Evolutionary conservation across 2,113 vertebrate genomes (phyloP).

Genomic region (Antechinus stuartii): DNA sequence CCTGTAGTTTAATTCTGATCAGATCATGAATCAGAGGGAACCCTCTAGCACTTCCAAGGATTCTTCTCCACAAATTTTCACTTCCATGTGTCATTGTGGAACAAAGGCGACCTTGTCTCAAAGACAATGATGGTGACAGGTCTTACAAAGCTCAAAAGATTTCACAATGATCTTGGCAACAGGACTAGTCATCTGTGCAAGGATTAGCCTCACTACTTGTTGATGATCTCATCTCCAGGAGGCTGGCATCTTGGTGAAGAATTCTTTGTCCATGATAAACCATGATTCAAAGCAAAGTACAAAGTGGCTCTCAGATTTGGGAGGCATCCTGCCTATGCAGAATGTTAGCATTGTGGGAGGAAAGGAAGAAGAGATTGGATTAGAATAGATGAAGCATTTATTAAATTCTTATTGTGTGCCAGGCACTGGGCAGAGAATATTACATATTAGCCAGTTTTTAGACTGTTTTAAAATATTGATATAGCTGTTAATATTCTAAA

Average conservation of each 20-base stretch:
- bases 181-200: neutral
- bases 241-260: neutral
- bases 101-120: neutral
- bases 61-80: neutral
- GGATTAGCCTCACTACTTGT: neutral
- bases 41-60: neutral
- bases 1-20: neutral
- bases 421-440: neutral
- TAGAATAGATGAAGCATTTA: neutral
- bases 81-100: neutral
- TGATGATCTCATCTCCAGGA: too few relatives aligned
- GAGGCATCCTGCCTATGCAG: neutral
- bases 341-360: neutral
- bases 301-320: neutral
- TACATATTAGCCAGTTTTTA: neutral
- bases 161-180: neutral
- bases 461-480: neutral
- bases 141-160: neutral
- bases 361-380: neutral
- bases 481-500: neutral
- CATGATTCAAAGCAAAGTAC: neutral
- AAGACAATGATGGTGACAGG: neutral
- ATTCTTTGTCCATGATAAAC: neutral
- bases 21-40: neutral
- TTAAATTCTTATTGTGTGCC: neutral